Evolutionary conservation across 2,113 vertebrate species (phyloP).

Genomic region (Aleadryas rufinucha): DNA sequence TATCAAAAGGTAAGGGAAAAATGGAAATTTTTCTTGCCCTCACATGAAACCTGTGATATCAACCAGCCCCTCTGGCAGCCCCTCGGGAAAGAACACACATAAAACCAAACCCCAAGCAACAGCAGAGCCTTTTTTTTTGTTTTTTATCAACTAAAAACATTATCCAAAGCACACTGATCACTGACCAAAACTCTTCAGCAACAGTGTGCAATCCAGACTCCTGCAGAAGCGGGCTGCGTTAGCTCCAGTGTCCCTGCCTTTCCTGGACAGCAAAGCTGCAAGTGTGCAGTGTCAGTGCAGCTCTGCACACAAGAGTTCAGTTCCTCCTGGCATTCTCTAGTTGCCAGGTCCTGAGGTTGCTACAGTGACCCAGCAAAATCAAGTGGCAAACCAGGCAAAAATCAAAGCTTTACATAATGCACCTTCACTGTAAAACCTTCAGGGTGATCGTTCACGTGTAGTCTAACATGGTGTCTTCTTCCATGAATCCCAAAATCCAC

Average conservation of each 20-base stretch:
- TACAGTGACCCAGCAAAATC: neutral
- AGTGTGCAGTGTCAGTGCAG: neutral
- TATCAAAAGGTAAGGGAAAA: neutral
- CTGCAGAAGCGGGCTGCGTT: neutral
- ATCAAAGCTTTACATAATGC: neutral
- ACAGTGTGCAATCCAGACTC: neutral
- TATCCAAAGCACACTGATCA: neutral
- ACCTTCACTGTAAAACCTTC: neutral
- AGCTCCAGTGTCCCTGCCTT: neutral
- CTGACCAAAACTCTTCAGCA: neutral
- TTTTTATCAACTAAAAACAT: neutral
- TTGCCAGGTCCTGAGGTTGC: neutral
- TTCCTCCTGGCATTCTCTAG: neutral
- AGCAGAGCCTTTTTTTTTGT: neutral
- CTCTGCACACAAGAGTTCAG: neutral
- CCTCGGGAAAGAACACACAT: neutral
- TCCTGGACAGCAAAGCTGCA: neutral
- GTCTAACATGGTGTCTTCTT: rapidly evolving
- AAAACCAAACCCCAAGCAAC: neutral
- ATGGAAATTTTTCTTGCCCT: neutral
- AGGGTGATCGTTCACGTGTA: rapidly evolving
- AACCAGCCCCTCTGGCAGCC: neutral
- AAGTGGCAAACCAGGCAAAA: neutral
- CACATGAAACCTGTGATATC: neutral
- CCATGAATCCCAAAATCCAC: neutral